Percentiles rank a stretch among this genome's conserved stretches.
Evolutionary conservation across 2,888 invertebrate genomes (phyloP).

Genomic region (Diloba caeruleocephala): DNA sequence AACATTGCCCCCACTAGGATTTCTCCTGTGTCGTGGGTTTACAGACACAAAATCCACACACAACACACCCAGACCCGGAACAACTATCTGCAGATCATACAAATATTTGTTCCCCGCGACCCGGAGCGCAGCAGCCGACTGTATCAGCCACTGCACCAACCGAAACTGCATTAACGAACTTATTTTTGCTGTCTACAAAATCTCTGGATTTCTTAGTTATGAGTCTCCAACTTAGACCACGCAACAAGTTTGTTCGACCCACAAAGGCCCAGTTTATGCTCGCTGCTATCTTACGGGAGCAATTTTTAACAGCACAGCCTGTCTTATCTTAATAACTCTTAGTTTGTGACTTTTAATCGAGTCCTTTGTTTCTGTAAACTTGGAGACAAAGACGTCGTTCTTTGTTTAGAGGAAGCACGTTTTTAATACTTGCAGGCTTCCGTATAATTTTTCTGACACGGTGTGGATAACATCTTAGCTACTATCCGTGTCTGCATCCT

Average conservation of each 20-base stretch:
- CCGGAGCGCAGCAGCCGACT: too few species aligned
- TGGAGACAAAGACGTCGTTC: constrained; percentile 39
- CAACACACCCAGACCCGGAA: too few species aligned
- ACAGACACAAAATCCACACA: too few species aligned
- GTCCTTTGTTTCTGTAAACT: constrained; percentile 54
- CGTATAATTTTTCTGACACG: too few species aligned
- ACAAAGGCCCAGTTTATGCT: constrained; percentile 65
- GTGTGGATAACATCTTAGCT: too few species aligned
- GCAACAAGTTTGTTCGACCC: constrained; percentile 58
- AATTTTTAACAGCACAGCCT: constrained; percentile 67
- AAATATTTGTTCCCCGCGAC: too few species aligned
- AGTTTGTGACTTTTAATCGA: constrained; percentile 68
- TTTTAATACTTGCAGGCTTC: constrained; percentile 18
- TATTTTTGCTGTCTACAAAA: constrained; percentile 5
- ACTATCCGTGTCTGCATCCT: too few species aligned
- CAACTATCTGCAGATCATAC: too few species aligned
- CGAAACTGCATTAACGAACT: too few species aligned
- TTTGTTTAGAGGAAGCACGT: constrained; percentile 14
- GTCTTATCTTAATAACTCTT: constrained; percentile 71
- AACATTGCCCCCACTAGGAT: too few species aligned
- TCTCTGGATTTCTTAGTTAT: neutral
- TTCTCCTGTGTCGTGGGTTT: too few species aligned
- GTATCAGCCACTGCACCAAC: too few species aligned
- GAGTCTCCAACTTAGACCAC: constrained; percentile 53
- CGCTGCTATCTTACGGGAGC: constrained; percentile 61